A percentile compares a stretch with the other conserved stretches of the same genome.
These are phyloP conservation scores for Formica exsecta DNA, from an alignment of 1,140 invertebrate genomes.

Conservation along the genomic window DNA sequence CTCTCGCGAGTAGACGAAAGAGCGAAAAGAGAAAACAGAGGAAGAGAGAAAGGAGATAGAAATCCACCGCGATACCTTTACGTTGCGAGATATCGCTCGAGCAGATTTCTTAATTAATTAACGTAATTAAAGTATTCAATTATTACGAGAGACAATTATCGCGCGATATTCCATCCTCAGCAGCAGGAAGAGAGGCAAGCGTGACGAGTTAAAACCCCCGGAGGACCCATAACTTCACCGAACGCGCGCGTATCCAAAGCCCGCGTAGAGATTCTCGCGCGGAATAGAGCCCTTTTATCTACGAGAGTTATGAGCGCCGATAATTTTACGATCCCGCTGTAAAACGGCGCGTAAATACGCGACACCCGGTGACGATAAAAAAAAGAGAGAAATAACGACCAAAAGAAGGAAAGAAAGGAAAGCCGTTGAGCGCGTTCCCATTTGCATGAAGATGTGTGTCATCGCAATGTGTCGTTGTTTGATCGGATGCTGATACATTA, in stretches of 20 bases:
- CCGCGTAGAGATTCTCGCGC: slow-evolving; percentile 36
- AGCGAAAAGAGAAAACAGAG: no score
- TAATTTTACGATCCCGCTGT: slow-evolving; percentile 56
- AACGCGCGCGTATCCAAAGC: slow-evolving; percentile 57
- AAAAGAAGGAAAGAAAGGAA: background rate
- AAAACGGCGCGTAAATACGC: slow-evolving; percentile 59
- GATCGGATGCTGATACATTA: slow-evolving; percentile 11
- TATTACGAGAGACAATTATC: slow-evolving; percentile 64
- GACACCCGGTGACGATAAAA: slow-evolving; percentile 27
- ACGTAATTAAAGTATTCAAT: slow-evolving; percentile 73
- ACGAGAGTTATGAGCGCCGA: slow-evolving; percentile 60
- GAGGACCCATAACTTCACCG: slow-evolving; percentile 51
- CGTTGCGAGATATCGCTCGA: slow-evolving; percentile 1
- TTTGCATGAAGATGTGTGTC: slow-evolving; percentile 20
- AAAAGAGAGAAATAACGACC: background rate
- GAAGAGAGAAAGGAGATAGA: background rate
- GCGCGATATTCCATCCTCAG: slow-evolving; percentile 4
- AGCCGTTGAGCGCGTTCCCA: background rate
- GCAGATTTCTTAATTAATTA: slow-evolving; percentile 64
- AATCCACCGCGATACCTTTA: background rate
- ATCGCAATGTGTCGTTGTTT: background rate
- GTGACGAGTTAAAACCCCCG: slow-evolving; percentile 58
- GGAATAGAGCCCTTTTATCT: slow-evolving; percentile 61
- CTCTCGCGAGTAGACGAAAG: background rate
- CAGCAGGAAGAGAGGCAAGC: background rate